Evolutionary conservation across 64 coral and sea anemone genomes (phyloP).

Genomic region (Orbicella faveolata): DNA sequence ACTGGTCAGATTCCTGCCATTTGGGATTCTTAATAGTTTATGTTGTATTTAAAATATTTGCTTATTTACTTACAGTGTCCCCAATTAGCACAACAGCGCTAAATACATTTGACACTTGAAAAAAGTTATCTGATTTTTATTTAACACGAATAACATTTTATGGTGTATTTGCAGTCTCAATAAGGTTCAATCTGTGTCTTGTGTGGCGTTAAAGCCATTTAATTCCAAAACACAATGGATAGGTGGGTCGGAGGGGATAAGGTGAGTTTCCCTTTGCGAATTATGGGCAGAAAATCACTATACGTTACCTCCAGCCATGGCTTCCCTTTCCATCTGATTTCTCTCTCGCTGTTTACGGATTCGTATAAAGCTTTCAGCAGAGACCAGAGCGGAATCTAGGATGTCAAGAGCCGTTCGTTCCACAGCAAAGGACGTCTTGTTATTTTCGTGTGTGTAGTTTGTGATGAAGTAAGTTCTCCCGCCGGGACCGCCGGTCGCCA

Average conservation of each 20-base stretch:
- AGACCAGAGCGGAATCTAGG: conserved; percentile 60
- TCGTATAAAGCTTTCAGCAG: conserved; percentile 73
- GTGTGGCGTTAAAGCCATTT: too few relatives aligned
- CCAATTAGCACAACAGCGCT: too few relatives aligned
- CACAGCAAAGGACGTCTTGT: not conserved
- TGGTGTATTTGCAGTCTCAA: too few relatives aligned
- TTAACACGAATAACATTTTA: too few relatives aligned
- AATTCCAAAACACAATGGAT: not conserved
- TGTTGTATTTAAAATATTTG: too few relatives aligned
- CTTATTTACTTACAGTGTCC: too few relatives aligned
- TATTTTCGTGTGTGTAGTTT: conserved; percentile 67
- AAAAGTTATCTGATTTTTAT: too few relatives aligned
- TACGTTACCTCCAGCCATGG: not conserved
- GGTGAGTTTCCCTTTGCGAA: not conserved
- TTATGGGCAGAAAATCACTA: not conserved
- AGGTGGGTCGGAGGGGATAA: not conserved
- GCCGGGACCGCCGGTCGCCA: conserved; percentile 59
- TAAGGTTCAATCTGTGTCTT: too few relatives aligned
- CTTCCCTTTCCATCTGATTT: conserved; percentile 17
- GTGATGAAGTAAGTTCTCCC: conserved; percentile 72
- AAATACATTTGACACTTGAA: too few relatives aligned
- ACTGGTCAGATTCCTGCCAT: too few relatives aligned
- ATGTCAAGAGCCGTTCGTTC: conserved; percentile 63
- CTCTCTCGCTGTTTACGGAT: conserved; percentile 55
- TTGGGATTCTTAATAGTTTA: too few relatives aligned